phyloP scores from a whole-genome alignment of 1,140 invertebrate genomes.

The Berghia stephanieae region DNA sequence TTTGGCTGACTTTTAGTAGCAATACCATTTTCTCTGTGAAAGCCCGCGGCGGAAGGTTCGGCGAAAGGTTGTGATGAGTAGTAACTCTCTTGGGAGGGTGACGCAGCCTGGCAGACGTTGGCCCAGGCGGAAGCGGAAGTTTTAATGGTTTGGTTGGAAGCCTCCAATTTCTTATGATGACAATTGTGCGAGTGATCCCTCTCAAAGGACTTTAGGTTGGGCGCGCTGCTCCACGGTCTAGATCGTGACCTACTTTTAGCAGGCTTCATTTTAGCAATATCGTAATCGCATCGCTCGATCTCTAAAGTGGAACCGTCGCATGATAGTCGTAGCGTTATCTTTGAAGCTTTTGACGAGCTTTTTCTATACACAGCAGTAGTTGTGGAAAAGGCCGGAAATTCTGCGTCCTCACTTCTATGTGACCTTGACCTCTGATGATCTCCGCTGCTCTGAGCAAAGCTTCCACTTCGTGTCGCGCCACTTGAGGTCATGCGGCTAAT shows the following conservation, averaged over 20 bases:
- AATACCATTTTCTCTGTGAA: too few relatives aligned
- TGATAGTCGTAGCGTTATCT: conserved; percentile 36
- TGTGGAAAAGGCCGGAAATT: conserved; percentile 37
- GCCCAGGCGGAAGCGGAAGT: too few relatives aligned
- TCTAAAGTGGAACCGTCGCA: conserved; percentile 38
- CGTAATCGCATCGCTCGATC: conserved; percentile 36
- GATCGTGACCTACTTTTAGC: not conserved
- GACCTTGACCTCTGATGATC: not conserved
- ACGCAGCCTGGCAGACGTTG: too few relatives aligned
- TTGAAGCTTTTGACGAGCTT: conserved; percentile 27
- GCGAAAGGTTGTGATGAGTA: too few relatives aligned
- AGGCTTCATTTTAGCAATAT: conserved; percentile 7
- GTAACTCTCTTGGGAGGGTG: too few relatives aligned
- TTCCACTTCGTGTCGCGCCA: not conserved
- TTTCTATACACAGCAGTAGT: conserved; percentile 32
- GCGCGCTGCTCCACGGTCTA: conserved; percentile 25
- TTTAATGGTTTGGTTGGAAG: too few relatives aligned
- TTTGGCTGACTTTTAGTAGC: too few relatives aligned
- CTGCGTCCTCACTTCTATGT: not conserved
- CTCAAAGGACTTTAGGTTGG: too few relatives aligned
- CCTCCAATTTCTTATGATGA: too few relatives aligned
- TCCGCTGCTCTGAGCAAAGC: not conserved
- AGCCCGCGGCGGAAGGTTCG: too few relatives aligned
- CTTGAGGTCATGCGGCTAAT: not conserved
- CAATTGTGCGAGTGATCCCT: too few relatives aligned